A percentile compares a stretch with the other conserved stretches of the same genome.
Evolutionary conservation across 2,113 vertebrate species (phyloP).

Genomic region (Tauraco erythrolophus): DNA sequence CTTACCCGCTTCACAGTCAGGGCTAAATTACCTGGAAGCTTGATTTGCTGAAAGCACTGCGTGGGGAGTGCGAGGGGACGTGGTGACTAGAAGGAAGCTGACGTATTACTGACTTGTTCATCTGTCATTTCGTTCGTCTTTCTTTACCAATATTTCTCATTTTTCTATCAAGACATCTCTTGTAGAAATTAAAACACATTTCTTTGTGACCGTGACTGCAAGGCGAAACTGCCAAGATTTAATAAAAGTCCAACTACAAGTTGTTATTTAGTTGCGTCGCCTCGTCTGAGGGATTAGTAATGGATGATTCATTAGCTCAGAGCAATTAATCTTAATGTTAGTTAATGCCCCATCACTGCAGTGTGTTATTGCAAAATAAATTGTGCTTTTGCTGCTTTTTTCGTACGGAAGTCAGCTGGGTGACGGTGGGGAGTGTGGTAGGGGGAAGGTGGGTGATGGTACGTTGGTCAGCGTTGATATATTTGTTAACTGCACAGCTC

Average conservation of each 20-base stretch:
- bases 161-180: background rate
- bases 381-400: constrained; percentile 54
- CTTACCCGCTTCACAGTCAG: background rate
- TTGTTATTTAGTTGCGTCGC: background rate
- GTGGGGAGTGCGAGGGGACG: fast-evolving
- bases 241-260: background rate
- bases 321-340: constrained; percentile 64
- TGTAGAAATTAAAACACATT: background rate
- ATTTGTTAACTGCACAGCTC: background rate
- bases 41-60: fast-evolving
- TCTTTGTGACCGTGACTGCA: background rate
- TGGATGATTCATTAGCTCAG: constrained; percentile 59
- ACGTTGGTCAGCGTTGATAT: background rate
- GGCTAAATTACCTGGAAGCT: background rate
- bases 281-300: constrained; percentile 48
- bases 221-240: background rate
- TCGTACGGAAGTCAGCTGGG: constrained; percentile 1
- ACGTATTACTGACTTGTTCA: background rate
- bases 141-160: background rate
- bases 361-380: constrained; percentile 58
- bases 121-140: background rate
- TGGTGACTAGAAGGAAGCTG: background rate
- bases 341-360: constrained; percentile 38
- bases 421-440: background rate
- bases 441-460: background rate